These are phyloP conservation scores for Rhopalosiphum nymphaeae DNA, from an alignment of 2,888 invertebrate species.

Conservation along the genomic window DNA sequence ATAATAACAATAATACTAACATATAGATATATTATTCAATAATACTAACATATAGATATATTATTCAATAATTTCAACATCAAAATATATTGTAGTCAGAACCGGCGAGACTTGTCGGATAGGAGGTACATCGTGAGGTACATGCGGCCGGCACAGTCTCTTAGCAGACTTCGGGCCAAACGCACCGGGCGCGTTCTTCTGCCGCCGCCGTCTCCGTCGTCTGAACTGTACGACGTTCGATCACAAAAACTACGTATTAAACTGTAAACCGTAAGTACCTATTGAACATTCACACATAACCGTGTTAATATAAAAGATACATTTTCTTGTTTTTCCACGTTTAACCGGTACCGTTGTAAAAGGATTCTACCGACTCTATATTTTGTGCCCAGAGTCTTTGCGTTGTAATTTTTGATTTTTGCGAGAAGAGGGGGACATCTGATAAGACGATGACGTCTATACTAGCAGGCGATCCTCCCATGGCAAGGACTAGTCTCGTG, in stretches of 20 bases:
- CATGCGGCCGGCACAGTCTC: constrained; percentile 23
- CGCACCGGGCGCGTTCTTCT: constrained; percentile 27
- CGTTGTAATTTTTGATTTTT: background rate
- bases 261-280: constrained; percentile 14
- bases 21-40: too few relatives aligned
- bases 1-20: background rate
- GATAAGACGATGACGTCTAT: background rate
- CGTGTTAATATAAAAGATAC: background rate
- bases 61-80: background rate
- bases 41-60: background rate
- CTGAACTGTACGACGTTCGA: background rate
- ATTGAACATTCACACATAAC: background rate
- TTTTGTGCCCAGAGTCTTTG: background rate
- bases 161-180: constrained; percentile 35
- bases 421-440: background rate
- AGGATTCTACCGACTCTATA: background rate
- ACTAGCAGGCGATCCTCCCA: background rate
- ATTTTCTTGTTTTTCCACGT: background rate
- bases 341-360: background rate
- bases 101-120: background rate
- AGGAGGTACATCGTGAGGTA: background rate
- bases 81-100: background rate
- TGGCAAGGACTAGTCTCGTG: too few relatives aligned
- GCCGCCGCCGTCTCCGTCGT: background rate
- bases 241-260: background rate